Base-by-base conservation (phyloP, 1,140 invertebrate species). In the Leptopilina clavipes region DNA sequence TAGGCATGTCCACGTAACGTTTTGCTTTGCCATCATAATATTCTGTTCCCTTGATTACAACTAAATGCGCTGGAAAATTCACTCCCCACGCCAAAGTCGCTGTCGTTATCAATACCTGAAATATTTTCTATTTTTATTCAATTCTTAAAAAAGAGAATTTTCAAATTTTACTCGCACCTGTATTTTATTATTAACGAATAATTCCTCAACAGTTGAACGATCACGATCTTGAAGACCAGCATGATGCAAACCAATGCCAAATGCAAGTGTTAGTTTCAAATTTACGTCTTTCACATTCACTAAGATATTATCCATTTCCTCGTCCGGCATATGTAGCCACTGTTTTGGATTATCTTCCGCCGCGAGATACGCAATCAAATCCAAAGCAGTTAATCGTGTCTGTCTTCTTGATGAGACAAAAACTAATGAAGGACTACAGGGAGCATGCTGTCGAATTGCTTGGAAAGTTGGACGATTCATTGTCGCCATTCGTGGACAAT, bases 381-480 rank as follows among this genome's bases (percentile, higher is more conserved):
- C 98, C 40, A 99, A 90, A 0, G 98, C 98, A 7, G 99, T 99
- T 31, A 99, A 91, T 74, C 98, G 92, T 0, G 98, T 99, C 92
- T 99, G 99, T 80, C 99, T 91, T 59, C 98, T 92, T n/a, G 98
- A 99, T 0, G 98, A 98, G 0, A 99, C 99, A 90, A 99, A 99
- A 7, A 99, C 94, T 22, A 99, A 92, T 0, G 96, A 93, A 0
- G 99, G 98, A 85, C 99, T 94, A 8, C 91, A 89, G 0, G 97
- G 97, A 0, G 98, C 98, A 89, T 99, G 96, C 73, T 96, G 95
- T 72, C 95, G 93, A 78, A 99, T 99, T 1, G 97, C 97, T 91
- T 98, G 96, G 90, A 97, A 99, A 3, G 97, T 96, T n/a, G 99
- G 98, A 86, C 98, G 97, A 90, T 99, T 99, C 99, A 99, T 99